phyloP scores from a whole-genome alignment of 1,140 invertebrate genomes.

The Apis mellifera region DNA sequence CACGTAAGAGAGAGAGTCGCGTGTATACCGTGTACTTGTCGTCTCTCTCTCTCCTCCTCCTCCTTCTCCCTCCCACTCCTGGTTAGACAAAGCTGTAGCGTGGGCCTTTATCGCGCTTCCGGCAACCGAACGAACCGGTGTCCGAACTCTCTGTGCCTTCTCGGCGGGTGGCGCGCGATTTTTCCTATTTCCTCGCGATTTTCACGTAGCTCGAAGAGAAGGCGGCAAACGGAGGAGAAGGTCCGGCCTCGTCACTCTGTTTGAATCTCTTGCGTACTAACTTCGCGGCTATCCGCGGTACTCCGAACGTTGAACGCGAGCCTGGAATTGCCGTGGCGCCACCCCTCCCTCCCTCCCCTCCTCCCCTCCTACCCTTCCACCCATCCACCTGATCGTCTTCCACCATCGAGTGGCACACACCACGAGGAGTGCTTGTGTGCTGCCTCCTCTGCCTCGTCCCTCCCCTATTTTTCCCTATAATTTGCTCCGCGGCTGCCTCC shows the following conservation, averaged over 20 bases:
- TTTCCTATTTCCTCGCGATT: slow-evolving; percentile 7
- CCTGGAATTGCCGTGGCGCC: slow-evolving; percentile 80
- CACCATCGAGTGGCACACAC: slow-evolving; percentile 47
- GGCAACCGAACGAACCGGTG: neutral
- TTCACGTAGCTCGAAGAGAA: neutral
- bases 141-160: too few species aligned
- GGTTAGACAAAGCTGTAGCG: neutral
- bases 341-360: slow-evolving; percentile 74
- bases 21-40: slow-evolving; percentile 53
- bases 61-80: neutral
- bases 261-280: slow-evolving; percentile 71
- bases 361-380: slow-evolving; percentile 58
- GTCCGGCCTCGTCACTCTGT: slow-evolving; percentile 37
- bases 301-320: slow-evolving; percentile 77
- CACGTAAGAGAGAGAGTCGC: slow-evolving; percentile 66
- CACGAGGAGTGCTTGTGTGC: slow-evolving; percentile 9
- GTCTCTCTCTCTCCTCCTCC: slow-evolving; percentile 26
- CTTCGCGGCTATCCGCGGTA: slow-evolving; percentile 75
- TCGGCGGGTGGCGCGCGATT: slow-evolving; percentile 2
- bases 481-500: slow-evolving; percentile 71
- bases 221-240: slow-evolving; percentile 18
- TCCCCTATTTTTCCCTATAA: slow-evolving; percentile 77
- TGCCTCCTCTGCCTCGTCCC: slow-evolving; percentile 59
- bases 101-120: slow-evolving; percentile 9
- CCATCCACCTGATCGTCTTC: slow-evolving; percentile 59